These are phyloP conservation scores for Oncorhynchus masou DNA, from an alignment of 2,113 vertebrate genomes.

Conservation along the genomic window DNA sequence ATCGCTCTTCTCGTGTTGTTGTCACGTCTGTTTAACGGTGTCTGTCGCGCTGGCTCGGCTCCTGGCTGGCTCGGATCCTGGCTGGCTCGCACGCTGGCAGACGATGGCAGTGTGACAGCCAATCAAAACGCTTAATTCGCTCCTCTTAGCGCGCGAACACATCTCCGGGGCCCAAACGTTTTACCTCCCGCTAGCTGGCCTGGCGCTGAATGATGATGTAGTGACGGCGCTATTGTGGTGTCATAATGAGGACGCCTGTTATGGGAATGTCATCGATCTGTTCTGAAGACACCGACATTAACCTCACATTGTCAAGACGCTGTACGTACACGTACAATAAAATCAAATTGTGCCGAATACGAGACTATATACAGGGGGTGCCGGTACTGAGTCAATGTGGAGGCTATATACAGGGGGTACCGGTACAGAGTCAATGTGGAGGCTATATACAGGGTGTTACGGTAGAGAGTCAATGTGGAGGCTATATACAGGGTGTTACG, in stretches of 20 bases:
- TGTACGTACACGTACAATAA: too few species aligned
- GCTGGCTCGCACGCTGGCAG: neutral
- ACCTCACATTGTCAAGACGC: too few species aligned
- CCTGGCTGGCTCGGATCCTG: neutral
- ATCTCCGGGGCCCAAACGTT: neutral
- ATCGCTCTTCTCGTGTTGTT: conserved; percentile 6
- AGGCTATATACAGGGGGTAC: too few species aligned
- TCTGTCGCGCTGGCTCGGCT: neutral
- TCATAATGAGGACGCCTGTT: neutral
- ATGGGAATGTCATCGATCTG: neutral
- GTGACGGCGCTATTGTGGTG: neutral
- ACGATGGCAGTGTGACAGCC: neutral
- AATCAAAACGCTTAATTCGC: neutral
- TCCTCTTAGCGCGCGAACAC: conserved; percentile 15
- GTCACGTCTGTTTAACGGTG: neutral
- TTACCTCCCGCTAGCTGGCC: too few species aligned
- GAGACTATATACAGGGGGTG: too few species aligned
- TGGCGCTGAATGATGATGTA: neutral
- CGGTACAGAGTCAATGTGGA: too few species aligned
- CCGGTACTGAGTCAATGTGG: too few species aligned
- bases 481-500: too few species aligned
- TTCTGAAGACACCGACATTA: too few species aligned
- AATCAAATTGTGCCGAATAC: too few species aligned
- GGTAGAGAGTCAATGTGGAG: too few species aligned
- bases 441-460: too few species aligned